Evolutionary conservation across 2,888 invertebrate genomes (phyloP), one percentile per base, ranked within the genome.

Genomic region (Mallateleia sp.): DNA sequence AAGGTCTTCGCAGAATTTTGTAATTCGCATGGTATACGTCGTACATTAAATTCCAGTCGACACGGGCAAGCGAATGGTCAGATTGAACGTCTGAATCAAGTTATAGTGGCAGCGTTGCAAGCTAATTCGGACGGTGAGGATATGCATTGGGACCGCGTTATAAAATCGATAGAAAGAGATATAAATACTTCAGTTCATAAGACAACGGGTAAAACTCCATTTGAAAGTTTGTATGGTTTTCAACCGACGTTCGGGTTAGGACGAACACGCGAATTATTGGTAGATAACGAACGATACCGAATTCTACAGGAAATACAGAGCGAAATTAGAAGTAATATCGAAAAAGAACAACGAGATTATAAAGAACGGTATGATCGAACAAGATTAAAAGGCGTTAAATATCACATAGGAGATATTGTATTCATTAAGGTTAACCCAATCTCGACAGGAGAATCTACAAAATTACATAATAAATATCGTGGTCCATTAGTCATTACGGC

Each of bases 191-290:
- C 74, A 1, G 52, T 72, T 5, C 83, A 75, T 18, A 74, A 74
- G 24, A 83, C 80, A 0, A 88, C 90, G 0, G 84, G 84, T 2
- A 60, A 20, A 74, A n/a, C 66, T 9, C 83, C 87, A 0, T 87
- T 75, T n/a, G 69, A 90, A 28, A 22, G 80, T 0, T 20, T 89
- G 11, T 89, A 81, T 22, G 88, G 88, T 0, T 90, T 79, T 34
- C 11, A 25, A 14, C 85, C 80, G 8, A 32, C 74, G 22, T 60
- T 60, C 58, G 74, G 58, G 5, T 83, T 4, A 4, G 45, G 45
- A 2, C 15, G n/a, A 4, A n/a, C 45, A 4, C 15, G 45, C 4
- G 5, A 45, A n/a, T 45, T 45, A 7, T n/a, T 7, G 2, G 45
- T n/a, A 2, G n/a, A n/a, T n/a, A n/a, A 2, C 2, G 45, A n/a